Evolutionary conservation across 2,113 vertebrate species (phyloP).

Genomic region (Alligator mississippiensis): DNA sequence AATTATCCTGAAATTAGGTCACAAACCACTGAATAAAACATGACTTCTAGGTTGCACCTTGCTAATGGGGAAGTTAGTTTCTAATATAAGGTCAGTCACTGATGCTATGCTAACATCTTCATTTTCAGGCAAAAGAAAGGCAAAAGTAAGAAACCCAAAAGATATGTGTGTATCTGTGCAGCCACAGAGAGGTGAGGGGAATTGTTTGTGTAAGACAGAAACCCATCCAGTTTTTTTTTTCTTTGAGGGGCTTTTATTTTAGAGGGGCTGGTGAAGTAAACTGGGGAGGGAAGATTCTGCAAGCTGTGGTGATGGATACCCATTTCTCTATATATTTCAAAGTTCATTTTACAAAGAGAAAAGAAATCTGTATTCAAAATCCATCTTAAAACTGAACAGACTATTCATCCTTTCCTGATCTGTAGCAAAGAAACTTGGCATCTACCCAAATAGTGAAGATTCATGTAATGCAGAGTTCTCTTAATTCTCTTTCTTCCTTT

Average conservation of each 20-base stretch:
- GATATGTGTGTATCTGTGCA: not conserved
- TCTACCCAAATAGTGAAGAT: not conserved
- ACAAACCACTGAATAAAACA: slow-evolving; percentile 32
- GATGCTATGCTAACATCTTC: slow-evolving; percentile 30
- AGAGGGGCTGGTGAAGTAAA: not conserved
- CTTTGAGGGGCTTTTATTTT: not conserved
- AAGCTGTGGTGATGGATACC: not conserved
- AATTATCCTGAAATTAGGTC: slow-evolving; percentile 25
- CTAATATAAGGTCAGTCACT: slow-evolving; percentile 32
- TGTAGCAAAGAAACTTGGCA: not conserved
- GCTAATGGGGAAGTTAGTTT: slow-evolving; percentile 26
- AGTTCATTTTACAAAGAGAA: not conserved
- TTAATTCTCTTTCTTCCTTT: not conserved
- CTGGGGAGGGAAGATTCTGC: not conserved
- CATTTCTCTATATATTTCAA: not conserved
- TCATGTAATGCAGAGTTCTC: not conserved
- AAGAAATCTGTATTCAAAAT: not conserved
- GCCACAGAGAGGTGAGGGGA: not conserved
- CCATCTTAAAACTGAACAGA: not conserved
- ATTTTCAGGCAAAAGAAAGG: slow-evolving; percentile 16
- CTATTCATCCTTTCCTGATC: not conserved
- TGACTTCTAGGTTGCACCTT: slow-evolving; percentile 10
- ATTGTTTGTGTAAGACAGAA: not conserved
- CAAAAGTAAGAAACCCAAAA: not conserved
- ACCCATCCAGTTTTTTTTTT: not conserved